phyloP scores from a whole-genome alignment of 2,888 invertebrate genomes.

The Hartigia nigra region DNA sequence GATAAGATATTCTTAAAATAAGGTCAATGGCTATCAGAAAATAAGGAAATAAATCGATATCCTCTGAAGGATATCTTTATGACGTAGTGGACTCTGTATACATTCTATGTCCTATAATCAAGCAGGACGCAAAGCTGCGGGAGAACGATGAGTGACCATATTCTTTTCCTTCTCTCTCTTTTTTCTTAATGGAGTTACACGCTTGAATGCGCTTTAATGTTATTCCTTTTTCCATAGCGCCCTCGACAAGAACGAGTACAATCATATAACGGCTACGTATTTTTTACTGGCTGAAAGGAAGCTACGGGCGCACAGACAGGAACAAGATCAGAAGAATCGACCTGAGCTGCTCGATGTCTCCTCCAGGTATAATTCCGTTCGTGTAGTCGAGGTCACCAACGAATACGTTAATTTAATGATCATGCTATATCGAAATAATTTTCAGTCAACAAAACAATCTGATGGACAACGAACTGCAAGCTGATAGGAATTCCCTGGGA shows the following conservation, averaged over 20 bases:
- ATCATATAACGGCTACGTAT: conserved; percentile 98
- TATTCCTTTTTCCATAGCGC: conserved; percentile 71
- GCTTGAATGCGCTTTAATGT: background rate
- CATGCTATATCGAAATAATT: conserved; percentile 10
- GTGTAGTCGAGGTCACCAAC: background rate
- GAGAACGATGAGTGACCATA: background rate
- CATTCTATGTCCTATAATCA: conserved; percentile 3
- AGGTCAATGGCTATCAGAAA: background rate
- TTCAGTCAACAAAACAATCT: conserved; percentile 50
- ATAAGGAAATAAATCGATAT: background rate
- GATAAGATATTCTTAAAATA: background rate
- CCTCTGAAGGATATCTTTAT: background rate
- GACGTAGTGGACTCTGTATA: background rate
- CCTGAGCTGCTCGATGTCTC: conserved; percentile 62
- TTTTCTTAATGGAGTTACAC: background rate
- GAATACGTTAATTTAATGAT: background rate
- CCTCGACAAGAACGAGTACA: conserved; percentile 95
- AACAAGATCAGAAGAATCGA: conserved; percentile 68
- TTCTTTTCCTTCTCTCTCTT: conserved; percentile 11
- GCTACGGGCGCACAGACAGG: conserved; percentile 81
- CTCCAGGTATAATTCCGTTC: conserved; percentile 40
- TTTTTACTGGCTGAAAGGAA: conserved; percentile 95
- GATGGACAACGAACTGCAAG: conserved; percentile 42
- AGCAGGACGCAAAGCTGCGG: background rate
- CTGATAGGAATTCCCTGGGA: conserved; percentile 50